Conservation (phyloP, 1,140 invertebrate genomes). For the Nasonia vitripennis region DNA sequence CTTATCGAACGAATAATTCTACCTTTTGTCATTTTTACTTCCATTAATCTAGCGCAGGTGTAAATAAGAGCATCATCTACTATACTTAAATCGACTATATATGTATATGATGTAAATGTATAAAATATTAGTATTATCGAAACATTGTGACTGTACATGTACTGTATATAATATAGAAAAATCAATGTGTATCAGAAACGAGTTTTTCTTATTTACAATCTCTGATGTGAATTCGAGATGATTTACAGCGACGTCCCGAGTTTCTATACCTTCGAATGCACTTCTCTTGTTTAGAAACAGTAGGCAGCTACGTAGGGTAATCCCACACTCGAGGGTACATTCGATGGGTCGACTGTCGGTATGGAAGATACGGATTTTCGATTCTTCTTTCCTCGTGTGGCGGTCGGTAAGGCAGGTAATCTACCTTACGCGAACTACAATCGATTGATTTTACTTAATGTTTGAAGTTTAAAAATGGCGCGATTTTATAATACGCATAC, state of each 20-base stretch:
- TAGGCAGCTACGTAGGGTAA: neutral
- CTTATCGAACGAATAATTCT: neutral
- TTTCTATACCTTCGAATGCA: neutral
- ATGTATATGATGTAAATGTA: conserved; percentile 57
- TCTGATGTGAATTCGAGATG: neutral
- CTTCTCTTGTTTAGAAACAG: no score
- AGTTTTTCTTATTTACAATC: conserved; percentile 11
- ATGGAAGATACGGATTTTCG: neutral
- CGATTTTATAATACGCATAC: no score
- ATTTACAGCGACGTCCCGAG: neutral
- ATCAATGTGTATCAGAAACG: conserved; percentile 55
- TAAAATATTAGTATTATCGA: conserved; percentile 55
- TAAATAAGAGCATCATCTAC: conserved; percentile 40
- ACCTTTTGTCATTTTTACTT: conserved; percentile 22
- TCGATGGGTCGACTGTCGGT: neutral
- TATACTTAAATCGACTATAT: conserved; percentile 44
- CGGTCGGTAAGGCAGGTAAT: neutral
- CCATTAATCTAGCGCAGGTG: conserved; percentile 6
- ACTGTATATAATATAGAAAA: conserved; percentile 62
- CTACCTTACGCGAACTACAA: no score
- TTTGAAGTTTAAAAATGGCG: no score
- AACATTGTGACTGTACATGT: conserved; percentile 55
- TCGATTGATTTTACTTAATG: no score
- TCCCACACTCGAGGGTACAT: no score
- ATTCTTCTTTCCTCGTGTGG: no score